A percentile compares a stretch with the other conserved stretches of the same genome.
Evolutionary conservation across 2,888 invertebrate species (phyloP).

Genomic region (Ctena decussata): DNA sequence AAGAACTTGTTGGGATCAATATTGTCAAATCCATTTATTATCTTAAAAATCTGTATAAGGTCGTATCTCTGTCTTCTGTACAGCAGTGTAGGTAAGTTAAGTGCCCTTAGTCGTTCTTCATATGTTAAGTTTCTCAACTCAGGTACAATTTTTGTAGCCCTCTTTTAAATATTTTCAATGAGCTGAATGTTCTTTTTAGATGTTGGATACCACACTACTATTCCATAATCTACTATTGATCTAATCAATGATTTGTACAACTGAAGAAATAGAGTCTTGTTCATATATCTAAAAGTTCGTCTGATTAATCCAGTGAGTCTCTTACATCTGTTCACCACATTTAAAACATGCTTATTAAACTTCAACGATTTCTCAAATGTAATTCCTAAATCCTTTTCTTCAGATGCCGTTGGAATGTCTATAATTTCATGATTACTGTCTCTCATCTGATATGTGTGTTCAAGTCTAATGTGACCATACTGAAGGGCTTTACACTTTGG

Average conservation of each 20-base stretch:
- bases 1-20: background rate
- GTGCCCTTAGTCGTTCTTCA: background rate
- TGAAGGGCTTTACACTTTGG: background rate
- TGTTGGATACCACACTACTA: background rate
- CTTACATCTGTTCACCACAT: background rate
- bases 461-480: background rate
- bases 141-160: background rate
- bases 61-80: background rate
- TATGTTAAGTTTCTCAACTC: background rate
- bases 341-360: background rate
- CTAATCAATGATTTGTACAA: background rate
- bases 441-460: background rate
- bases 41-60: conserved; percentile 1
- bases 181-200: background rate
- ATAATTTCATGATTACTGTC: background rate
- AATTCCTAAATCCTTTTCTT: background rate
- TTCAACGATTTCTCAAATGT: background rate
- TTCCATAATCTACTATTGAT: background rate
- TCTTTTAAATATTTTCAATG: background rate
- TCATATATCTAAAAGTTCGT: background rate
- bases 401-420: background rate
- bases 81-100: background rate
- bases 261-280: background rate
- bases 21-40: background rate
- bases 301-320: background rate